Percentiles rank a stretch among this genome's conserved stretches.
phyloP scores from a whole-genome alignment of 2,888 invertebrate genomes.

The Pelosia muscerda region DNA sequence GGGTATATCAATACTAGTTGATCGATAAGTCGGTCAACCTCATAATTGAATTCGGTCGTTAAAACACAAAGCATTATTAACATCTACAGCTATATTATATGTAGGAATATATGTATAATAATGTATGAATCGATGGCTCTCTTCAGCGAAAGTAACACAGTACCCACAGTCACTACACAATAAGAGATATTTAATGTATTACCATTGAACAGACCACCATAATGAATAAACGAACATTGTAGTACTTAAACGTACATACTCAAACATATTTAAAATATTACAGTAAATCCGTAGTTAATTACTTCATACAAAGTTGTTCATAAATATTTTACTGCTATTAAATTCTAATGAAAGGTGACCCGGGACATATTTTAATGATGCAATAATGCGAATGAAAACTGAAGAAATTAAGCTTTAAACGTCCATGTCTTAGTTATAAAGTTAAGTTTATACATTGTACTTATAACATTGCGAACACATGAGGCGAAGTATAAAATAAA shows the following conservation, averaged over 20 bases:
- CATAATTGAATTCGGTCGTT: neutral
- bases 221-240: conserved; percentile 21
- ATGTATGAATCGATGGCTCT: neutral
- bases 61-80: conserved; percentile 1
- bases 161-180: no score
- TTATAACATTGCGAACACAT: conserved; percentile 1
- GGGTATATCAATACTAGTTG: neutral
- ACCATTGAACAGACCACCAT: conserved; percentile 21
- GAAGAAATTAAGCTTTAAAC: conserved; percentile 20
- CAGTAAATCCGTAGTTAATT: conserved; percentile 24
- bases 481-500: conserved; percentile 15
- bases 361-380: conserved; percentile 26
- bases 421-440: conserved; percentile 12
- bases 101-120: no score
- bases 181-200: conserved; percentile 26
- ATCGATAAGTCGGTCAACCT: neutral
- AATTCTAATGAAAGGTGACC: conserved; percentile 18
- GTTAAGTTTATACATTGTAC: conserved; percentile 9
- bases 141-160: conserved; percentile 16
- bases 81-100: neutral
- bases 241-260: conserved; percentile 15
- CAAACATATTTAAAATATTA: conserved; percentile 19
- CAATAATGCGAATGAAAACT: conserved; percentile 23
- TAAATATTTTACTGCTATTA: conserved; percentile 40
- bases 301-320: conserved; percentile 20